Evolutionary conservation across 35 echinoderm and acorn worm species (phyloP).

Genomic region (Ophiothrix spiculata): DNA sequence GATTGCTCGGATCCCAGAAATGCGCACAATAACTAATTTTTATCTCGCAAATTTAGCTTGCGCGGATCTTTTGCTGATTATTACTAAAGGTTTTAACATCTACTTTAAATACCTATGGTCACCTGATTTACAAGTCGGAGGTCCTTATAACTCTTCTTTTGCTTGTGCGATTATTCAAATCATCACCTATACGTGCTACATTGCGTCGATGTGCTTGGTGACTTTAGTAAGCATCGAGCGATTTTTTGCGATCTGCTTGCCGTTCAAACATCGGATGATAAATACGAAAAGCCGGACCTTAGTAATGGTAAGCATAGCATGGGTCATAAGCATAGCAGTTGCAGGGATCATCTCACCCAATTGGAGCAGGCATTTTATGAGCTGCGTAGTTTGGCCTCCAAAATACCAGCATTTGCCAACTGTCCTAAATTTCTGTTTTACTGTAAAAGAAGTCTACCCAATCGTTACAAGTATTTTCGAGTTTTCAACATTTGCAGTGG

Average conservation of each 20-base stretch:
- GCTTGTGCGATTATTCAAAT: background rate
- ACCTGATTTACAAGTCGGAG: background rate
- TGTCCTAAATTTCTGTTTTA: background rate
- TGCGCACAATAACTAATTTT: background rate
- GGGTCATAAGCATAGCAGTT: background rate
- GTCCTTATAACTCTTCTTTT: background rate
- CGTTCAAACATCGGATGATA: background rate
- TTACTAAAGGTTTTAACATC: background rate
- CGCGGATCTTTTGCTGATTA: background rate
- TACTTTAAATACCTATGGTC: background rate
- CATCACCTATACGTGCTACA: background rate
- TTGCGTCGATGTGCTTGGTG: background rate
- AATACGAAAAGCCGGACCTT: background rate
- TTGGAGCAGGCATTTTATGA: background rate
- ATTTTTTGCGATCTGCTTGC: background rate
- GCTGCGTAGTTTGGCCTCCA: background rate
- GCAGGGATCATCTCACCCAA: background rate
- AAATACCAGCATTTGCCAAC: background rate
- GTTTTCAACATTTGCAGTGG: background rate
- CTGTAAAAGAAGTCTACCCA: background rate
- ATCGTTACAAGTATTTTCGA: background rate
- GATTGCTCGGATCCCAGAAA: background rate
- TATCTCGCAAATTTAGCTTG: background rate
- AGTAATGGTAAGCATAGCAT: background rate
- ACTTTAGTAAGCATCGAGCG: background rate